A percentile compares a stretch with the other conserved stretches of the same genome.
phyloP scores from a whole-genome alignment of 2,797 vertebrate genomes.

The Phylloscopus collybita region DNA sequence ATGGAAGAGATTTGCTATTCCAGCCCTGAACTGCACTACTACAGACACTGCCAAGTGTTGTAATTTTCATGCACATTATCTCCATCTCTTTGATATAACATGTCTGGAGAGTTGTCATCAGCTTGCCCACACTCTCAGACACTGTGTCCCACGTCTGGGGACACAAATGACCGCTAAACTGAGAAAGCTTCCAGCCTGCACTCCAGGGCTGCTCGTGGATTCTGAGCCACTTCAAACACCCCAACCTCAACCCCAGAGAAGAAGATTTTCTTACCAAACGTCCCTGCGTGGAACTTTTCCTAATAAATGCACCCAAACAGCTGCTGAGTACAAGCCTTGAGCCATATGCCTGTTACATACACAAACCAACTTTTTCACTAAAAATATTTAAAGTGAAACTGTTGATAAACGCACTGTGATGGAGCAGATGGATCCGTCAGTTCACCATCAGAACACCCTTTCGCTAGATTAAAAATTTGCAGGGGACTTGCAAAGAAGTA shows the following conservation, averaged over 20 bases:
- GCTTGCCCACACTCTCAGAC: neutral
- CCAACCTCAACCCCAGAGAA: neutral
- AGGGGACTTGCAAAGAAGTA: neutral
- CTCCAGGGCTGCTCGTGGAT: neutral
- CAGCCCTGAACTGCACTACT: neutral
- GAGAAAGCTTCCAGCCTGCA: neutral
- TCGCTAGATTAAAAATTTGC: neutral
- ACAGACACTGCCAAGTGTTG: neutral
- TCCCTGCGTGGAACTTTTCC: neutral
- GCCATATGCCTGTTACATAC: conserved; percentile 4
- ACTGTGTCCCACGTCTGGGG: neutral
- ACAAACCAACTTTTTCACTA: neutral
- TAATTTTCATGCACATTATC: neutral
- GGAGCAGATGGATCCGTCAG: neutral
- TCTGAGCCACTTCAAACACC: neutral
- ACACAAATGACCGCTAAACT: neutral
- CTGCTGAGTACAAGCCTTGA: neutral
- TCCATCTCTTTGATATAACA: neutral
- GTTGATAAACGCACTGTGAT: neutral
- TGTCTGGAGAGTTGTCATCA: neutral
- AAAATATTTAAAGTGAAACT: neutral
- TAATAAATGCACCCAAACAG: conserved; percentile 22
- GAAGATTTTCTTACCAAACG: neutral
- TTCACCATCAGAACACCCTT: neutral
- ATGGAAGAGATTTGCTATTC: neutral